A percentile compares a stretch with the other conserved stretches of the same genome.
Conservation (phyloP, 2,797 vertebrate genomes). For the Clarias platycephalus region DNA sequence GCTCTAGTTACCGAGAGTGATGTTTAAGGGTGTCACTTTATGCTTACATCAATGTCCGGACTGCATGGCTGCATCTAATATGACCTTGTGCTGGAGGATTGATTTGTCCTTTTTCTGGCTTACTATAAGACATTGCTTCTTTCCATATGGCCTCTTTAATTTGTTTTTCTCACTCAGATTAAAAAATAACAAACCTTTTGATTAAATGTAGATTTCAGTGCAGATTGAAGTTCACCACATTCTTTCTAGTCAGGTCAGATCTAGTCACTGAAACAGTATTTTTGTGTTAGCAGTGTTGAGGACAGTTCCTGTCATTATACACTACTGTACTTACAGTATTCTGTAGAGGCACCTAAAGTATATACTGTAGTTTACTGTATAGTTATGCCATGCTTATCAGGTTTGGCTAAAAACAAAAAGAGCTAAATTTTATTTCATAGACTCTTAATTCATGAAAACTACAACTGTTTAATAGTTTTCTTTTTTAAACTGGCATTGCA, state of each 20-base stretch:
- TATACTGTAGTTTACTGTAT: no score
- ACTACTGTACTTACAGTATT: no score
- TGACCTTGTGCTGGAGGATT: conserved; percentile 23
- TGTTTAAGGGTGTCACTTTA: conserved; percentile 23
- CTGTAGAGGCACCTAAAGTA: no score
- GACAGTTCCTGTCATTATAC: neutral
- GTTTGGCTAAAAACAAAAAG: neutral
- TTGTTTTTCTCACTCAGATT: neutral
- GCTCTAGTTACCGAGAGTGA: neutral
- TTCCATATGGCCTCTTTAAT: neutral
- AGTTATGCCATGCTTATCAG: no score
- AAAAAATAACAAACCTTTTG: neutral
- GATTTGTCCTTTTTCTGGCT: conserved; percentile 6
- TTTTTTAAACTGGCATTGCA: neutral
- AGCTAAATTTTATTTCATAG: neutral
- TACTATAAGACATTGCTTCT: neutral
- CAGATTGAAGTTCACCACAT: neutral
- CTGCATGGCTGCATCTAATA: conserved; percentile 1
- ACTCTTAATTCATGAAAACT: neutral
- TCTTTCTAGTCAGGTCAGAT: neutral
- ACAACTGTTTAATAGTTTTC: neutral
- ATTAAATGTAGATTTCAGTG: neutral
- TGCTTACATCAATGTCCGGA: conserved; percentile 22
- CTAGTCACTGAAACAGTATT: neutral
- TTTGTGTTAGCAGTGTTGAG: neutral